Conservation (phyloP, 2,888 invertebrate genomes). For the Hemistola chrysoprasaria region DNA sequence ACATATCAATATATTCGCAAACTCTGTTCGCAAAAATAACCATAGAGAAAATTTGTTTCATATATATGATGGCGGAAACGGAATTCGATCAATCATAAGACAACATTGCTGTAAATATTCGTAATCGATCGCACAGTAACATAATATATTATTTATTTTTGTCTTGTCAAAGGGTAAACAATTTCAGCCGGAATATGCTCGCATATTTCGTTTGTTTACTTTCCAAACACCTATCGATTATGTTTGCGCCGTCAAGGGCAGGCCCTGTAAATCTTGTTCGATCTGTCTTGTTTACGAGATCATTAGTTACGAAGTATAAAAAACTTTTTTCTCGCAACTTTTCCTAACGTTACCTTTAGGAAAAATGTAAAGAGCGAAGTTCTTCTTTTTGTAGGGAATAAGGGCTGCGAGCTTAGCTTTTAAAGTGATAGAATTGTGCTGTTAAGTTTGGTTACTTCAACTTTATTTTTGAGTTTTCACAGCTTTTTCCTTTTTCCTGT, state of each 20-base stretch:
- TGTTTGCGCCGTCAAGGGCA: conserved; percentile 20
- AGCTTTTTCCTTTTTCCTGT: too few species aligned
- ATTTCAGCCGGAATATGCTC: conserved; percentile 6
- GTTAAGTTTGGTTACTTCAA: conserved; percentile 11
- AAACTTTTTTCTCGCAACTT: conserved; percentile 18
- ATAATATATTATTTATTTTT: too few species aligned
- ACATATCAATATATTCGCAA: too few species aligned
- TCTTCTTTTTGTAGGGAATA: conserved; percentile 8
- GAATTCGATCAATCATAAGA: not conserved
- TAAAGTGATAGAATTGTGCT: conserved; percentile 1
- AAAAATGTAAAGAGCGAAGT: conserved; percentile 12
- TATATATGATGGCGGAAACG: not conserved
- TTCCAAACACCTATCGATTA: conserved; percentile 21
- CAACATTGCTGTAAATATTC: not conserved
- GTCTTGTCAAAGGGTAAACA: not conserved
- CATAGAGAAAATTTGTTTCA: too few species aligned
- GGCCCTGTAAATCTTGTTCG: conserved; percentile 38
- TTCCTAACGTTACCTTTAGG: conserved; percentile 15
- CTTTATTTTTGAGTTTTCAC: conserved; percentile 5
- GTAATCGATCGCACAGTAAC: not conserved
- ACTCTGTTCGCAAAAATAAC: too few species aligned
- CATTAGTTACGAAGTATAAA: conserved; percentile 41
- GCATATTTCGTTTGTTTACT: conserved; percentile 12
- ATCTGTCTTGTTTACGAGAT: conserved; percentile 47
- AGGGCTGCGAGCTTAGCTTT: conserved; percentile 7